Conservation (phyloP, 2,113 vertebrate species). For the Erythrocebus patas region DNA sequence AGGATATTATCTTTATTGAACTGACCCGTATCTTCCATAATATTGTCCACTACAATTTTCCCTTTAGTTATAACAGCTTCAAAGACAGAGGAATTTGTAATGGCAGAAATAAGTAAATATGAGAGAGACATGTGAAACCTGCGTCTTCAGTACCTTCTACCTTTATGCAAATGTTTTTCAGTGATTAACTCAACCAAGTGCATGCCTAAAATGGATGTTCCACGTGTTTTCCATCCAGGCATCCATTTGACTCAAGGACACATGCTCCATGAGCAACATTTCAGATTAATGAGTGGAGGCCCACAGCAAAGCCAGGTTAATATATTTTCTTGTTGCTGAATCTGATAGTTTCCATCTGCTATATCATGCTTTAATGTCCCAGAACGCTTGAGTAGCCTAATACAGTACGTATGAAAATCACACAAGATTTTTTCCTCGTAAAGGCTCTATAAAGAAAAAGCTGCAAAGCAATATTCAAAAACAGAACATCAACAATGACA, state of each 20-base stretch:
- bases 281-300: not conserved
- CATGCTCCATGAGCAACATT: not conserved
- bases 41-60: not conserved
- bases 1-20: not conserved
- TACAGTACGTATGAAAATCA: constrained; percentile 41
- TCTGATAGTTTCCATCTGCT: not conserved
- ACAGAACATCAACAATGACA: constrained; percentile 58
- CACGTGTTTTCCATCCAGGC: not conserved
- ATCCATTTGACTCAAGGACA: not conserved
- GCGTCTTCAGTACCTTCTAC: not conserved
- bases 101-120: not conserved
- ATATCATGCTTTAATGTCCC: not conserved
- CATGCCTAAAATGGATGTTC: not conserved
- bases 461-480: constrained; percentile 68
- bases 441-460: constrained; percentile 75
- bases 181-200: not conserved
- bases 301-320: not conserved
- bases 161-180: not conserved
- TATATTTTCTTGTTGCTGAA: not conserved
- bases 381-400: not conserved
- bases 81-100: not conserved
- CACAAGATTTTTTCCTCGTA: constrained; percentile 59
- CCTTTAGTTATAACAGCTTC: not conserved
- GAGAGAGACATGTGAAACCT: not conserved
- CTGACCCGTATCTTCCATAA: not conserved